These are phyloP conservation scores for Epinephelus coioides DNA, from an alignment of 2,797 vertebrate genomes.

Conservation along the genomic window DNA sequence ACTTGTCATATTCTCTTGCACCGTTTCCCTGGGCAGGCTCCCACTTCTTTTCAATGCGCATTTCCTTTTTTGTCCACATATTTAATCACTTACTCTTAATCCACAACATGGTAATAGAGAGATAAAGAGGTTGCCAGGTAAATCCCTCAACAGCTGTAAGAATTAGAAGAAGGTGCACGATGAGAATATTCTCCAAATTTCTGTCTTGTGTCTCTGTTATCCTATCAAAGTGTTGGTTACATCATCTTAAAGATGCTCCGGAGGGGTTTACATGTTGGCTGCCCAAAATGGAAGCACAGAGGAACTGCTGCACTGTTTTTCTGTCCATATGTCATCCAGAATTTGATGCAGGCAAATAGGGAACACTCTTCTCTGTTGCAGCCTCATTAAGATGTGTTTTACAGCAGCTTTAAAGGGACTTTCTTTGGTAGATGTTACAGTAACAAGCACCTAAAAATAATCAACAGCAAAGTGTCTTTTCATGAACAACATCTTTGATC, in stretches of 20 bases:
- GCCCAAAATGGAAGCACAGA: not conserved
- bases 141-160: slow-evolving; percentile 19
- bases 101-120: not conserved
- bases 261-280: not conserved
- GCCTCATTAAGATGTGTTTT: not conserved
- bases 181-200: slow-evolving; percentile 7
- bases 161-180: not conserved
- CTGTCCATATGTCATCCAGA: not conserved
- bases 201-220: not conserved
- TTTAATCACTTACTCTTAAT: slow-evolving; percentile 26
- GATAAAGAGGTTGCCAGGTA: slow-evolving; percentile 8
- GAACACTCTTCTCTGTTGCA: not conserved
- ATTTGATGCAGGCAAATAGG: not conserved
- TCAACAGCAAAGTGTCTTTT: slow-evolving; percentile 16
- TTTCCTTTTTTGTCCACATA: slow-evolving; percentile 2
- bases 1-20: slow-evolving; percentile 18
- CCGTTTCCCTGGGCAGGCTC: slow-evolving; percentile 2
- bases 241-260: slow-evolving; percentile 14
- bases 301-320: not conserved
- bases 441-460: slow-evolving; percentile 33
- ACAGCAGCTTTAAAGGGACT: slow-evolving; percentile 4
- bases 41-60: not conserved
- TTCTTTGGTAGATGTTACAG: slow-evolving; percentile 22
- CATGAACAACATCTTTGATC: slow-evolving; percentile 25
- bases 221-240: not conserved